Evolutionary conservation across 2,113 vertebrate species (phyloP).

Genomic region (Atrichornis clamosus): DNA sequence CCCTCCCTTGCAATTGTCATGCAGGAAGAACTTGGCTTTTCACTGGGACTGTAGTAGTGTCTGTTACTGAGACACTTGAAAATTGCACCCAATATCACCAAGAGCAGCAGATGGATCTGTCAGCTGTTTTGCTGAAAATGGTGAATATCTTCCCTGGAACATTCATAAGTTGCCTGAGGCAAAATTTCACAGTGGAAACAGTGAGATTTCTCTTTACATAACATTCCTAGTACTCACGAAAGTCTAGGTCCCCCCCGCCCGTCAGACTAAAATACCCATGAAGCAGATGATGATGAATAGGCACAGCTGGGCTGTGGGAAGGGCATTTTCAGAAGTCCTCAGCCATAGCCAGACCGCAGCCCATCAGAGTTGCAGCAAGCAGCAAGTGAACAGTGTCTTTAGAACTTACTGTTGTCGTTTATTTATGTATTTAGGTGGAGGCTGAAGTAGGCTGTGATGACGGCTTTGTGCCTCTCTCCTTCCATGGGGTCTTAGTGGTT

Average conservation of each 20-base stretch:
- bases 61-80: neutral
- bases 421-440: neutral
- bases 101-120: conserved; percentile 59
- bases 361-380: neutral
- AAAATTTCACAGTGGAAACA: conserved; percentile 65
- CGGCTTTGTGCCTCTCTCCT: neutral
- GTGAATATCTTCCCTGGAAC: conserved; percentile 63
- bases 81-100: conserved; percentile 47
- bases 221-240: conserved; percentile 33
- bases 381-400: neutral
- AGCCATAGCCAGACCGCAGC: neutral
- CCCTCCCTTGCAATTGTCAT: neutral
- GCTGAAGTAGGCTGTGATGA: neutral
- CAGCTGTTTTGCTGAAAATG: conserved; percentile 62
- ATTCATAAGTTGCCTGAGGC: conserved; percentile 57
- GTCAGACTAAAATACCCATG: conserved; percentile 23
- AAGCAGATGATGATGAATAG: conserved; percentile 59
- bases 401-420: neutral
- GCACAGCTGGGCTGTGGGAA: conserved; percentile 45
- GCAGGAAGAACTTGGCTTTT: neutral
- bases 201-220: conserved; percentile 59
- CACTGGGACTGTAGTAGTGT: neutral
- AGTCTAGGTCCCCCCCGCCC: neutral
- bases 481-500: rapidly evolving
- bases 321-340: neutral